These are phyloP conservation scores for Scaptodrosophila latifasciaeformis DNA, from an alignment of 2,888 invertebrate genomes.

Conservation along the genomic window DNA sequence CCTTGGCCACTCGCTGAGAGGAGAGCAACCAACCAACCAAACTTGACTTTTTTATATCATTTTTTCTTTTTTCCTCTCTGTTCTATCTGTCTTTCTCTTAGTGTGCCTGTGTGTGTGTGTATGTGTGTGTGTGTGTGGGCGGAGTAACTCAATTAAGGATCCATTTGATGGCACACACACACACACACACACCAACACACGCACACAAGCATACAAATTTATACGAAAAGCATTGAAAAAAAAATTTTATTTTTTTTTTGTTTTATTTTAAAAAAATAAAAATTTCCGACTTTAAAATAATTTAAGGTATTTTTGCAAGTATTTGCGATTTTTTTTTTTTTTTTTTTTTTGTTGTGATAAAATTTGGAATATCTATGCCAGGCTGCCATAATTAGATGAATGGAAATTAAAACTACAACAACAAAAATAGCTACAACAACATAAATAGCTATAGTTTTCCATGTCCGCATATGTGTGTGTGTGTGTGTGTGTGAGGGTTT, in stretches of 20 bases:
- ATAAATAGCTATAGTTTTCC: neutral
- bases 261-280: too few relatives aligned
- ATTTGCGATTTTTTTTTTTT: too few relatives aligned
- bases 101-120: slow-evolving; percentile 14
- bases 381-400: slow-evolving; percentile 46
- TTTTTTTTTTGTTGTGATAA: too few relatives aligned
- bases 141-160: slow-evolving; percentile 76
- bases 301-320: too few relatives aligned
- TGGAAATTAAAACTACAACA: slow-evolving; percentile 48
- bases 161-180: slow-evolving; percentile 74
- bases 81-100: slow-evolving; percentile 19
- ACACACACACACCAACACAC: slow-evolving; percentile 35
- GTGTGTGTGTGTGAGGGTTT: slow-evolving; percentile 1
- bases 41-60: too few relatives aligned
- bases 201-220: slow-evolving; percentile 13
- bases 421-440: slow-evolving; percentile 27
- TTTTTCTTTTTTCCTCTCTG: too few relatives aligned
- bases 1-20: too few relatives aligned
- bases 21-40: too few relatives aligned
- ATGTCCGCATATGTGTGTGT: neutral
- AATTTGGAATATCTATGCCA: too few relatives aligned
- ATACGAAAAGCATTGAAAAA: slow-evolving; percentile 28
- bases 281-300: too few relatives aligned
- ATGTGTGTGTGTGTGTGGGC: slow-evolving; percentile 61
- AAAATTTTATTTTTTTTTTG: slow-evolving; percentile 8